phyloP scores from a whole-genome alignment of 2,797 vertebrate species.

The Emydoidea blandingii region DNA sequence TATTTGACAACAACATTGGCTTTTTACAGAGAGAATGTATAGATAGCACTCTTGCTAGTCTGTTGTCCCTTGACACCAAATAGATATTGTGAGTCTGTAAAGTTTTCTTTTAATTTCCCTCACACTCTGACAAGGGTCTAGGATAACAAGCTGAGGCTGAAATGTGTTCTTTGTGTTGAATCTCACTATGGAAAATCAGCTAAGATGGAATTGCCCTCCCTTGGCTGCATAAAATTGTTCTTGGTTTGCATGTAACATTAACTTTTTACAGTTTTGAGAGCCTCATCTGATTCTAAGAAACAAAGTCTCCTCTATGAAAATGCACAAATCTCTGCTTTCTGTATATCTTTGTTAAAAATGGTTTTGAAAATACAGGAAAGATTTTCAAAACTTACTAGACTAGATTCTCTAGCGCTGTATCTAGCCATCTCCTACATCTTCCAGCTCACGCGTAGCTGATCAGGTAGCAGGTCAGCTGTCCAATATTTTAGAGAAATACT shows the following conservation, averaged over 20 bases:
- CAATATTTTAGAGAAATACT: not conserved
- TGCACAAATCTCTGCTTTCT: not conserved
- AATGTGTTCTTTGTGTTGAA: not conserved
- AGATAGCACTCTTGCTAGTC: not conserved
- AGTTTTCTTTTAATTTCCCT: conserved; percentile 3
- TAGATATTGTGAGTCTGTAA: not conserved
- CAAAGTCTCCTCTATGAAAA: not conserved
- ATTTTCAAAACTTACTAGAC: not conserved
- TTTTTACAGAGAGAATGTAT: not conserved
- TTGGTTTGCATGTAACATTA: not conserved
- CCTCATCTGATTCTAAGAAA: not conserved
- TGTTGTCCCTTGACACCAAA: not conserved
- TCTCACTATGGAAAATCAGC: not conserved
- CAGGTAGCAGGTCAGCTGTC: not conserved
- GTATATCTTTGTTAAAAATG: not conserved
- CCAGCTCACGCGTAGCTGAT: too few species aligned
- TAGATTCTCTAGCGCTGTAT: too few species aligned
- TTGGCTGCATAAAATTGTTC: not conserved
- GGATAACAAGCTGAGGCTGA: not conserved
- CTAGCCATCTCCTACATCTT: too few species aligned
- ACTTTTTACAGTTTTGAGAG: not conserved
- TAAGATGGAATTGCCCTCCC: not conserved
- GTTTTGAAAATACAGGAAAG: not conserved
- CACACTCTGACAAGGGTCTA: not conserved
- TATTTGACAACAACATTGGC: not conserved